Conservation (phyloP, 2,888 invertebrate species). For the Tortrix viridana region DNA sequence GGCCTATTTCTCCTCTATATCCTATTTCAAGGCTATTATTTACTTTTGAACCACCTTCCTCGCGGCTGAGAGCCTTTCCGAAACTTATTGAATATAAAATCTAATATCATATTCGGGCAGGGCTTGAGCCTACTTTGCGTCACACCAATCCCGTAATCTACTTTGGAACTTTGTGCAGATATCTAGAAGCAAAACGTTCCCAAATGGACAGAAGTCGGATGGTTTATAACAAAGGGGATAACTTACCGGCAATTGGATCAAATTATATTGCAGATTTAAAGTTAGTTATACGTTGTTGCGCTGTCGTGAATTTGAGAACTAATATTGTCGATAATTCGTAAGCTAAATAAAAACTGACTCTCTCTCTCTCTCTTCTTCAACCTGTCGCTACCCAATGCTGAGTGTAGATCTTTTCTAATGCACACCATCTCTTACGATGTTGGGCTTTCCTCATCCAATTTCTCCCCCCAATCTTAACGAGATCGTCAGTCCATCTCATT, state of each 20-base stretch:
- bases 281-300: too few species aligned
- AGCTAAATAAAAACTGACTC: too few species aligned
- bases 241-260: not conserved
- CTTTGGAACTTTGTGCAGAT: constrained; percentile 34
- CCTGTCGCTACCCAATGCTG: too few species aligned
- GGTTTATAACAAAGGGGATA: constrained; percentile 4
- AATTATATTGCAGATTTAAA: too few species aligned
- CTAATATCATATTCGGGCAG: constrained; percentile 35
- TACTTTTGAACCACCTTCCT: constrained; percentile 32
- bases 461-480: too few species aligned
- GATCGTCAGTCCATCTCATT: too few species aligned
- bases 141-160: constrained; percentile 36
- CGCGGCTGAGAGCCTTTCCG: constrained; percentile 30
- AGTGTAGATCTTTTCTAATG: too few species aligned
- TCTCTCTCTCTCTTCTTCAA: too few species aligned
- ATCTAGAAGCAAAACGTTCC: constrained; percentile 18
- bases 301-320: too few species aligned
- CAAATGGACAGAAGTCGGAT: constrained; percentile 19
- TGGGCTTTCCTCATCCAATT: too few species aligned
- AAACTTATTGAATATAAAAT: constrained; percentile 38
- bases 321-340: too few species aligned
- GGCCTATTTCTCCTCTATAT: constrained; percentile 10
- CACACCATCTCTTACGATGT: too few species aligned
- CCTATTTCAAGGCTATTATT: constrained; percentile 32
- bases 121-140: constrained; percentile 36